Base-by-base conservation (phyloP, 2,797 vertebrate genomes). In the Phyllotis vaccarum region DNA sequence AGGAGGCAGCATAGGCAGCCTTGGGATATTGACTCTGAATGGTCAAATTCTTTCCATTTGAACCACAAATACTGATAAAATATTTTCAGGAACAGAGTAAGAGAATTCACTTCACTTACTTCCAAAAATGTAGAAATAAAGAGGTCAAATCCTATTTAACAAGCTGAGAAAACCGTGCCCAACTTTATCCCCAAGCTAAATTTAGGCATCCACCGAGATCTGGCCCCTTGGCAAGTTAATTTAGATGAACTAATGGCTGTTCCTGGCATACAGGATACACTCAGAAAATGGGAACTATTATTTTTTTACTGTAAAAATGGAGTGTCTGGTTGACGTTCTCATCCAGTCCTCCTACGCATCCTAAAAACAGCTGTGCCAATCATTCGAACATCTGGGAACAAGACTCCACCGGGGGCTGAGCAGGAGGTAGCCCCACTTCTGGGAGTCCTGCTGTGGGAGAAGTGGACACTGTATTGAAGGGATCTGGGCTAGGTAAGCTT, bases 21-120 rank as follows among this genome's bases (percentile, higher is more conserved):
- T 60, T 0, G 0, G 96, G 92, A 90, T 90, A 93, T 70, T 93
- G 79, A 97, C 68, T 86, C 68, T 13, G 14, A 87, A n/a, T 72
- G 92, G 70, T 80, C 79, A 90, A 78, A 97, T 97, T 97, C 96
- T 78, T 97, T 97, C 95, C 96, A 93, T 95, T 82, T 96, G 95
- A 97, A 97, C 94, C 89, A 88, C 89, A 97, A 92, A 91, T 89
- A 81, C 91, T 97, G 97, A 97, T 97, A 97, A 98, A 97, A 96
- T 95, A 96, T 86, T 96, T 97, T 97, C 93, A 97, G 72, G 68
- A 97, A 91, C 2, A 31, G 79, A 91, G 56, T 89, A n/a, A 96
- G 89, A 89, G 94, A 97, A 96, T 94, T 93, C 89, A 90, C 68
- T 97, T 85, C 64, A 91, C 88, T 94, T 68, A 64, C 81, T 97